phyloP scores from a whole-genome alignment of 2,797 vertebrate genomes.

The Silurus aristotelis region DNA sequence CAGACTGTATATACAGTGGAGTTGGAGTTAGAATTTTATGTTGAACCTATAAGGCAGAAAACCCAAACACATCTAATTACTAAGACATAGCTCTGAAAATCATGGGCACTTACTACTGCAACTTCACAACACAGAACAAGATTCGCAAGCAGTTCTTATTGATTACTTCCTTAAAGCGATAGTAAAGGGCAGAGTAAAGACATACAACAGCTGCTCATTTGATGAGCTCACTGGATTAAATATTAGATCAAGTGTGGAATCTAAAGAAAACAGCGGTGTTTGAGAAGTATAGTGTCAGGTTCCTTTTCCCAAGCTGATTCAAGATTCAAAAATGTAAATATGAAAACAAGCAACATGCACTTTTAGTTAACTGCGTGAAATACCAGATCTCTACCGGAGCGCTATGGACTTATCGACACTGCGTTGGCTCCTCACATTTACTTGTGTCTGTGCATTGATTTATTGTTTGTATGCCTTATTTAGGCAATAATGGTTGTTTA shows the following conservation, averaged over 20 bases:
- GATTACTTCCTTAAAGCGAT: background rate
- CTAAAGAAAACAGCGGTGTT: background rate
- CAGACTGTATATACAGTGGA: background rate
- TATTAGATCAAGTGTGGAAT: background rate
- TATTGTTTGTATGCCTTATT: slow-evolving; percentile 27
- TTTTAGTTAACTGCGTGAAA: slow-evolving; percentile 5
- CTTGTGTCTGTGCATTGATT: background rate
- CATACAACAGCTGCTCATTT: slow-evolving; percentile 31
- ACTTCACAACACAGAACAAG: slow-evolving; percentile 21
- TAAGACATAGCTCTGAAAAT: slow-evolving; percentile 19
- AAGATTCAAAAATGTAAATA: background rate
- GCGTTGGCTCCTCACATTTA: background rate
- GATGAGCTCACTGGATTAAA: slow-evolving; percentile 11
- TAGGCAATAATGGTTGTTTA: slow-evolving; percentile 12
- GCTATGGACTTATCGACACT: background rate
- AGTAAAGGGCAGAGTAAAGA: slow-evolving; percentile 26
- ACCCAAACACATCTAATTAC: slow-evolving; percentile 23
- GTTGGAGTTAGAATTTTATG: background rate
- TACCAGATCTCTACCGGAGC: background rate
- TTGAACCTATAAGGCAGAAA: slow-evolving; percentile 15
- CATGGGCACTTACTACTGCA: background rate
- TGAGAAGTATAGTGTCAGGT: background rate
- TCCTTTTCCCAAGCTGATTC: background rate
- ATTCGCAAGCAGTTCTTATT: slow-evolving; percentile 17
- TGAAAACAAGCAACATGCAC: background rate